These are phyloP conservation scores for Crotalus tigris DNA, from an alignment of 2,113 vertebrate genomes.

Conservation along the genomic window DNA sequence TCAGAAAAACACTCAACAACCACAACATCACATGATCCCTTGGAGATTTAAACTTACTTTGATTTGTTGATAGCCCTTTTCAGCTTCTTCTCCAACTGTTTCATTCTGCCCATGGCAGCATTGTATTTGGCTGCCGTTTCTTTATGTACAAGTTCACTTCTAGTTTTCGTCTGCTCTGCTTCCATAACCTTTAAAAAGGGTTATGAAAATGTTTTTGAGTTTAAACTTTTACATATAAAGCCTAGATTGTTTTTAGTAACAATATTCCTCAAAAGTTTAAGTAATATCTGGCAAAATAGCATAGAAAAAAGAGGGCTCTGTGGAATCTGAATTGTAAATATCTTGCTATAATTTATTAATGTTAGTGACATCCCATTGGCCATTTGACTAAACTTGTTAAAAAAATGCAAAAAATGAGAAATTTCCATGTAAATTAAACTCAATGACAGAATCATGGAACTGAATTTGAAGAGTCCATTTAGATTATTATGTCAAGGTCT, in stretches of 20 bases:
- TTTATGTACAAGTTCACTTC: conserved; percentile 90
- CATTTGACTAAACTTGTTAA: background rate
- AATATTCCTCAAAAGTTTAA: conserved; percentile 4
- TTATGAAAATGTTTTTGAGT: conserved; percentile 25
- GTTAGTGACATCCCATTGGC: background rate
- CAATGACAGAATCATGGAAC: background rate
- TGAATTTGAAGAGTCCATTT: background rate
- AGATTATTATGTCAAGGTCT: background rate
- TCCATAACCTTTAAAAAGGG: conserved; percentile 87
- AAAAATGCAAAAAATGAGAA: background rate
- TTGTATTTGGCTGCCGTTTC: conserved; percentile 93
- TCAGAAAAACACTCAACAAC: background rate
- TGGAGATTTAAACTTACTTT: conserved; percentile 74
- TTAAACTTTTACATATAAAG: background rate
- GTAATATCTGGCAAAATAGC: background rate
- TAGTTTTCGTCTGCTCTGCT: conserved; percentile 89
- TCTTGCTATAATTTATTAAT: background rate
- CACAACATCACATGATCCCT: background rate
- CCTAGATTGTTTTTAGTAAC: conserved; percentile 18
- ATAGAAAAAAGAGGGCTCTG: background rate
- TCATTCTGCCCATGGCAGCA: conserved; percentile 87
- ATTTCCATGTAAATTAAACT: background rate
- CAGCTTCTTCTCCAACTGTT: conserved; percentile 96
- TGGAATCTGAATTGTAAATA: background rate
- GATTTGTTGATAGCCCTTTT: conserved; percentile 97